Evolutionary conservation across 2,113 vertebrate genomes (phyloP).

Genomic region (Thinocorus orbignyianus): DNA sequence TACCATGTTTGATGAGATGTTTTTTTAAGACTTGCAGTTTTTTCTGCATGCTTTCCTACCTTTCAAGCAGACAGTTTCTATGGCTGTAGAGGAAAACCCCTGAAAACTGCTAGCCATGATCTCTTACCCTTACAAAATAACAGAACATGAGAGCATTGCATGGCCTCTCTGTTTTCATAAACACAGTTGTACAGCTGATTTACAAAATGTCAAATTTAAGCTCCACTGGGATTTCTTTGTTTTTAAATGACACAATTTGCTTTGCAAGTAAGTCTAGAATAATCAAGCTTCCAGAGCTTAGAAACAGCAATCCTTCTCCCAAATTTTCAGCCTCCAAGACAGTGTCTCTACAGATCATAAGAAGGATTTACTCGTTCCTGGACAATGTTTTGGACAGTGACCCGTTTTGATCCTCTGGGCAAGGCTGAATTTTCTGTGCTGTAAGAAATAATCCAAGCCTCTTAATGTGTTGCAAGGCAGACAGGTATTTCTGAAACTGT

Average conservation of each 20-base stretch:
- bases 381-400: neutral
- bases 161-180: neutral
- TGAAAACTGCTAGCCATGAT: neutral
- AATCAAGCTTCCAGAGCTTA: neutral
- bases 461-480: neutral
- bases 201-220: neutral
- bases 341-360: neutral
- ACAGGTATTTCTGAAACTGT: constrained; percentile 1
- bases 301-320: neutral
- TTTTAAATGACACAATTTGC: neutral
- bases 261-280: neutral
- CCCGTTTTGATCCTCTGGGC: neutral
- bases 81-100: neutral
- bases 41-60: neutral
- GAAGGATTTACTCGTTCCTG: neutral
- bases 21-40: neutral
- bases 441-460: neutral
- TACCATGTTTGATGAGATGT: neutral
- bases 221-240: neutral
- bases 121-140: neutral
- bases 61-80: neutral
- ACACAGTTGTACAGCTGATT: neutral
- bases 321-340: neutral
- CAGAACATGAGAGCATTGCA: neutral
- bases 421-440: neutral